Evolutionary conservation across 2,113 vertebrate species (phyloP).

Genomic region (Pterocles gutturalis): DNA sequence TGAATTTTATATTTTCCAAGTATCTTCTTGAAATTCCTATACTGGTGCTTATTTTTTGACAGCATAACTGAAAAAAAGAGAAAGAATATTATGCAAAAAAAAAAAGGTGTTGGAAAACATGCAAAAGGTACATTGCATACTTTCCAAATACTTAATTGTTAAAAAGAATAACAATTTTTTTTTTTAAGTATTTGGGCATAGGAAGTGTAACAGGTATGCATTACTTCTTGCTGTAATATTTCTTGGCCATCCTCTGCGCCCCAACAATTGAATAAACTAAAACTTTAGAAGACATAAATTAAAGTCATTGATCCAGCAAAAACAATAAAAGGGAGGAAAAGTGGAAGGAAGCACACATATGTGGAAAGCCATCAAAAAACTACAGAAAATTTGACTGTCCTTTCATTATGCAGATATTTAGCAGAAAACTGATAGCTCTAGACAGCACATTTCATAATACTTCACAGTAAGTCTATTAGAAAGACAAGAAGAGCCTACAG

Average conservation of each 20-base stretch:
- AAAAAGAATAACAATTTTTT: not conserved
- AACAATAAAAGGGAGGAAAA: not conserved
- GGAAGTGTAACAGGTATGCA: not conserved
- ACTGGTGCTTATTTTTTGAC: not conserved
- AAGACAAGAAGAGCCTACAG: not conserved
- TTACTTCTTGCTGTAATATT: not conserved
- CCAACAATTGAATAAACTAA: not conserved
- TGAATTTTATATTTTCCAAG: not conserved
- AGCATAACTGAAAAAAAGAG: not conserved
- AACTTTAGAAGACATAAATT: not conserved
- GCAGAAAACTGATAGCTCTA: not conserved
- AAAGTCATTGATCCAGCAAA: not conserved
- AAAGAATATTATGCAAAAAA: not conserved
- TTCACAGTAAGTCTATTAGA: not conserved
- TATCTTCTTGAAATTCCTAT: not conserved
- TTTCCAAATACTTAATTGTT: not conserved
- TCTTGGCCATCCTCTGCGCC: not conserved
- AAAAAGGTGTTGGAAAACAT: not conserved
- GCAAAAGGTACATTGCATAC: not conserved
- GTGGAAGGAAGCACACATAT: not conserved
- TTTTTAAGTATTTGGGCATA: not conserved
- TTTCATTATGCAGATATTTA: not conserved
- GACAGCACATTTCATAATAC: not conserved
- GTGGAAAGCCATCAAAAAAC: not conserved
- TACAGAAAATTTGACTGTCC: not conserved